Percentiles rank a stretch among this genome's conserved stretches.
phyloP scores from a whole-genome alignment of 2,888 invertebrate species.

The Thera obeliscata region DNA sequence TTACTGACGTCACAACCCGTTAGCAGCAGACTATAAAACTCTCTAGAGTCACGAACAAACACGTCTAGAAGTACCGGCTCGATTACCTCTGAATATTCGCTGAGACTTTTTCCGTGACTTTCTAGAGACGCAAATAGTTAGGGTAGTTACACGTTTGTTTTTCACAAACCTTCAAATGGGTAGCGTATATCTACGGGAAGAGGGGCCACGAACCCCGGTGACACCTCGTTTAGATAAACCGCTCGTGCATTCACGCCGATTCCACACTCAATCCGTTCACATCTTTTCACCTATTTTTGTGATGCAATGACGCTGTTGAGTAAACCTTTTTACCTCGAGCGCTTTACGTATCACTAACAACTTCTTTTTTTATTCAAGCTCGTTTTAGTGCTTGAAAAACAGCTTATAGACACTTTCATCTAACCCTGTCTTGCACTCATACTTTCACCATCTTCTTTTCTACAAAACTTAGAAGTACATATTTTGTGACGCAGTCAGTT shows the following conservation, averaged over 20 bases:
- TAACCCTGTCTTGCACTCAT: background rate
- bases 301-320: constrained; percentile 12
- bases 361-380: too few relatives aligned
- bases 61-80: background rate
- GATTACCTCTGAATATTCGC: constrained; percentile 16
- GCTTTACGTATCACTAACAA: constrained; percentile 1
- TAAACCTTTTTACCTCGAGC: constrained; percentile 22
- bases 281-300: constrained; percentile 23
- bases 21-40: background rate
- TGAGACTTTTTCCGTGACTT: constrained; percentile 14
- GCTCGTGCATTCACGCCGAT: constrained; percentile 36
- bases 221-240: constrained; percentile 45
- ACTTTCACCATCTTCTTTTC: background rate
- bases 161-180: constrained; percentile 30
- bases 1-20: background rate
- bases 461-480: background rate
- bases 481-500: too few relatives aligned
- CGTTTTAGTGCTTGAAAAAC: too few relatives aligned
- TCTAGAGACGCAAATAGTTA: constrained; percentile 28
- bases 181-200: constrained; percentile 34
- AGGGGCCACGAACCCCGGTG: constrained; percentile 29
- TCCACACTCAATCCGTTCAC: constrained; percentile 40
- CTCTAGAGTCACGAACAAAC: background rate
- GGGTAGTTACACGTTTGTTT: constrained; percentile 29
- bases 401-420: background rate